A percentile compares a stretch with the other conserved stretches of the same genome.
Evolutionary conservation across 1,140 invertebrate species (phyloP).

Genomic region (Drosophila carrolli): DNA sequence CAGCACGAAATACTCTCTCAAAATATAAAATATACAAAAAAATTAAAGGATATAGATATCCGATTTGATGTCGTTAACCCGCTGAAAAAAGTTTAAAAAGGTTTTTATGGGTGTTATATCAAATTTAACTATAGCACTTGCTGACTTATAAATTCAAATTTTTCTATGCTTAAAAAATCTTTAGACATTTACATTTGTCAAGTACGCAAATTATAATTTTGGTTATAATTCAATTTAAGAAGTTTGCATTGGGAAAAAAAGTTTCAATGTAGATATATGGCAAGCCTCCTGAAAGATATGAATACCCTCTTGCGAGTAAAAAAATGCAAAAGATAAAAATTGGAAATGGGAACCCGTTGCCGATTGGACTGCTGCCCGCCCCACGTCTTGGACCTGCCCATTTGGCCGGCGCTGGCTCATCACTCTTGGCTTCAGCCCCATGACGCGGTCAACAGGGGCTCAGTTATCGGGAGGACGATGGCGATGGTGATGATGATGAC

Average conservation of each 20-base stretch:
- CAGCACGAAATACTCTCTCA: conserved; percentile 1
- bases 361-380: conserved; percentile 29
- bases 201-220: too few relatives aligned
- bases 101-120: too few relatives aligned
- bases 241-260: background rate
- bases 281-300: background rate
- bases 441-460: conserved; percentile 49
- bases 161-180: too few relatives aligned
- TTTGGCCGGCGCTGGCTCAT: conserved; percentile 49
- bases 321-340: conserved; percentile 27
- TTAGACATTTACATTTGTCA: too few relatives aligned
- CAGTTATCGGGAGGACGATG: conserved; percentile 29
- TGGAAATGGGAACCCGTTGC: conserved; percentile 56
- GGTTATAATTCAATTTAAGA: too few relatives aligned
- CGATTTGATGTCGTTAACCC: too few relatives aligned
- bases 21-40: too few relatives aligned
- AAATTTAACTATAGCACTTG: too few relatives aligned
- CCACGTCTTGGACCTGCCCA: conserved; percentile 39
- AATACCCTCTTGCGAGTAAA: conserved; percentile 1
- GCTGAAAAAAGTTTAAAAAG: too few relatives aligned
- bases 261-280: too few relatives aligned
- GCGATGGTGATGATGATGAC: background rate
- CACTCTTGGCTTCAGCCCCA: conserved; percentile 44
- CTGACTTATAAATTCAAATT: too few relatives aligned
- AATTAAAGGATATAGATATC: too few relatives aligned